These are phyloP conservation scores for Tetramorium bicarinatum DNA, from an alignment of 2,888 invertebrate species.

Conservation along the genomic window DNA sequence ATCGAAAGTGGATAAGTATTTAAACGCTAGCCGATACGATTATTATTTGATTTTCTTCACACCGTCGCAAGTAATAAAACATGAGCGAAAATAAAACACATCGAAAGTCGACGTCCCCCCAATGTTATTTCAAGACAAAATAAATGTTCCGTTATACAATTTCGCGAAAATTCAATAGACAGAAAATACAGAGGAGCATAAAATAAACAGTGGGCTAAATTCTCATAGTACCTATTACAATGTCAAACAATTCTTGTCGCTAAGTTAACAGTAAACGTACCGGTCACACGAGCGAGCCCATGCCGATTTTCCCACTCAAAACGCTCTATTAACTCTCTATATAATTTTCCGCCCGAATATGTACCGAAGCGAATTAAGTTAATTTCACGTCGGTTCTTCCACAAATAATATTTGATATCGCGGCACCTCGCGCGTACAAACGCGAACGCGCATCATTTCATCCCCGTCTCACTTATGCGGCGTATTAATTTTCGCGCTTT, in stretches of 20 bases:
- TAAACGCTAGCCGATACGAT: neutral
- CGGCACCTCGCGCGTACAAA: conserved; percentile 1
- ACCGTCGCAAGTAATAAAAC: conserved; percentile 39
- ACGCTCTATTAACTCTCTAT: conserved; percentile 48
- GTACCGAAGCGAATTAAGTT: conserved; percentile 50
- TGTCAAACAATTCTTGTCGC: conserved; percentile 46
- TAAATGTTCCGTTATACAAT: conserved; percentile 44
- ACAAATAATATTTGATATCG: conserved; percentile 46
- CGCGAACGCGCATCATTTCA: neutral
- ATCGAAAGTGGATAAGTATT: neutral
- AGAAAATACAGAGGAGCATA: conserved; percentile 50
- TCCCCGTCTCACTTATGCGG: conserved; percentile 18
- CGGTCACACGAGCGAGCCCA: neutral
- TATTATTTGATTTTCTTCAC: conserved; percentile 37
- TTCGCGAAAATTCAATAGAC: conserved; percentile 45
- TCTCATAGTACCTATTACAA: conserved; percentile 39
- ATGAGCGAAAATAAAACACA: conserved; percentile 27
- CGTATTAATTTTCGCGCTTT: conserved; percentile 50
- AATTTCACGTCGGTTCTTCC: conserved; percentile 47
- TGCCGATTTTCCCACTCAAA: conserved; percentile 20
- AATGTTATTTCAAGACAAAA: conserved; percentile 42
- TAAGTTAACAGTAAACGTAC: conserved; percentile 45
- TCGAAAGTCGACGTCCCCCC: conserved; percentile 14
- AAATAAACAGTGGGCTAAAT: conserved; percentile 44
- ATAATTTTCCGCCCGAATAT: conserved; percentile 43